Base-by-base conservation (phyloP, 2,797 vertebrate species). In the Chelmon rostratus region DNA sequence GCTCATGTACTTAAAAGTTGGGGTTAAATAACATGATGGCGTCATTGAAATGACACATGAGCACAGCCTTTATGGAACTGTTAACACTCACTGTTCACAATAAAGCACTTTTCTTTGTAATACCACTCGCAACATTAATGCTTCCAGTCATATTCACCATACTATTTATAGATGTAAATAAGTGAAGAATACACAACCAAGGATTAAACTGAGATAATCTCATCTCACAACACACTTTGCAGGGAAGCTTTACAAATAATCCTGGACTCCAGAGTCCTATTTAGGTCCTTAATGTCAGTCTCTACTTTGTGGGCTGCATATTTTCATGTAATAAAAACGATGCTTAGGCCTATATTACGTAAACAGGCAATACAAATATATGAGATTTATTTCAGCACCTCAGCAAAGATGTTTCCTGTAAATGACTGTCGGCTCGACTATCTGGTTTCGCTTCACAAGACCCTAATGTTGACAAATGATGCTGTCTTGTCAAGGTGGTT, bases 401-500 rank as follows among this genome's bases (percentile, higher is more conserved):
- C 65, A 46, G 86, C 78, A 61, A 73, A 82, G 47, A 63, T 3
- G 15, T 80, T 88, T 73, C 73, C 62, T 69, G 58, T 79, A 76
- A 85, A 81, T 31, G 75, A 50, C 73, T 69, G 67, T 57, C 46
- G n/a, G 54, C 78, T 83, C 11, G 10, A 64, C 78, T 62, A 57
- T 81, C 73, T 76, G 66, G 73, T 68, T 84, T 85, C 44, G 37
- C 82, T 73, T 82, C 83, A 69, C 62, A 52, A 59, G 64, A 78
- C 50, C 49, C 57, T 86, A 89, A 92, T 83, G 85, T 81, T 91
- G 88, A 90, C 83, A 78, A 89, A 91, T 86, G 82, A 79, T 0
- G 42, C 69, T 79, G 85, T 84, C 81, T 59, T 81, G 86, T 88
- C 79, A 79, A 79, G 59, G 81, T 78, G 83, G 63, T 82, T 89